These are phyloP conservation scores for Ctenomys sociabilis DNA, from an alignment of 2,113 vertebrate genomes.

Conservation along the genomic window DNA sequence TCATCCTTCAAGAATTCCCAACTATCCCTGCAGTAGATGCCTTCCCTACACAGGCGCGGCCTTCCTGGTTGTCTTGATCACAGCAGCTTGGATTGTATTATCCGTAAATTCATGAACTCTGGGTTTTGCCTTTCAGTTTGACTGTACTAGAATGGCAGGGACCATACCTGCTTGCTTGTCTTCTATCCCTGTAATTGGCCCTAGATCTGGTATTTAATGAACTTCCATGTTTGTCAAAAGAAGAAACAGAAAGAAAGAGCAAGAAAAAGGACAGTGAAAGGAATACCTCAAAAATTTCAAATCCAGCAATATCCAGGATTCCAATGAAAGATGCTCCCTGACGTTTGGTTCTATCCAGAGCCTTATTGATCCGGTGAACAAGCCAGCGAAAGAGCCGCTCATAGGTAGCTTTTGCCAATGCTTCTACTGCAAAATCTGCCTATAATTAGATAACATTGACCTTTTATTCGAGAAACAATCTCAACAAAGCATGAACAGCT, in stretches of 20 bases:
- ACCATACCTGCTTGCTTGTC: background rate
- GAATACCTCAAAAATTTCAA: conserved; percentile 98
- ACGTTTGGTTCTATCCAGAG: conserved; percentile 97
- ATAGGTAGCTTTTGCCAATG: conserved; percentile 97
- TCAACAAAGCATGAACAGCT: background rate
- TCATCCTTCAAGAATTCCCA: background rate
- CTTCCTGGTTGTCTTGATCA: background rate
- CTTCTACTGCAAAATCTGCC: conserved; percentile 98
- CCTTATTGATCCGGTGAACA: conserved; percentile 98
- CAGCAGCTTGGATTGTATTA: background rate
- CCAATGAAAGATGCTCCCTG: conserved; percentile 99
- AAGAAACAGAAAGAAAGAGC: background rate
- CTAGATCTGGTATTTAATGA: background rate
- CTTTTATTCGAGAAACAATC: conserved; percentile 35
- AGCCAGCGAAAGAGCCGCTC: conserved; percentile 99
- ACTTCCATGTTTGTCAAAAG: background rate
- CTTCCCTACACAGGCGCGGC: rapidly evolving
- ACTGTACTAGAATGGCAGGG: background rate
- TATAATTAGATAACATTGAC: conserved; percentile 78
- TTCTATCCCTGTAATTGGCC: too few relatives aligned
- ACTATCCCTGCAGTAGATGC: background rate
- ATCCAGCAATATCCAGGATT: conserved; percentile 98
- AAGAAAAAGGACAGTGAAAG: background rate
- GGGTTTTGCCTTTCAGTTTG: background rate
- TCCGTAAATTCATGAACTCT: background rate